Evolutionary conservation across 2,888 invertebrate species (phyloP), one percentile per base, ranked within the genome.

Genomic region (Acrocyrtus sp.): DNA sequence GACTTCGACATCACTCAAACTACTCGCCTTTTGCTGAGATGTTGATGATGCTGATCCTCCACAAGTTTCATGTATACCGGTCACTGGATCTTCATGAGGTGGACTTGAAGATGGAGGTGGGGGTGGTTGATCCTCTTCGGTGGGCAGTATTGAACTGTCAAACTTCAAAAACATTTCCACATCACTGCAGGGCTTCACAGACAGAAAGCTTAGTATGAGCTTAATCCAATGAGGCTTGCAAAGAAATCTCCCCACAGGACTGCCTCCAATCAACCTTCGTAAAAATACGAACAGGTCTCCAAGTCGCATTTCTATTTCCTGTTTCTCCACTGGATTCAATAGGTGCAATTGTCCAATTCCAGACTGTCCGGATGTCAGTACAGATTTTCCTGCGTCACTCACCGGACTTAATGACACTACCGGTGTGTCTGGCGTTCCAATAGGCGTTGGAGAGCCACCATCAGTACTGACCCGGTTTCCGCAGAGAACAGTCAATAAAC

Each of bases 211-310:
- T 48, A 88, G 83, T 24, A 88, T 82, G 1, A 86, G 83, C 56
- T 85, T 83, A 15, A 87, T 86, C 88, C 88, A 89, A 57, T 86
- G 85, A 45, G 85, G 84, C 17, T 84, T 84, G 3, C 86, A 85
- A 29, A 88, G 81, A 26, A 86, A 82, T 50, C 84, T 83, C 78
- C 87, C 86, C 41, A 88, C 84, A 6, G 83, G 82, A 5, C 78
- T 81, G 65, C 85, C 85, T 1, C 86, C 85, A 8, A 87, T 86
- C 27, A 88, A 84, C n/a, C 87, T 85, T 26, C 88, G 82, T 24
- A 88, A 82, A 82, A 88, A 88, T 34, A 88, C 85, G 54, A 89
- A 83, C 78, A 87, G 87, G 82, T 88, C 87, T 4, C 88, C 88
- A 15, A 89, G 83, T 22, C 84, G 83, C 47, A 85, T 83, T 76